Conservation (phyloP, 2,888 invertebrate genomes). For the Nowickia ferox region DNA sequence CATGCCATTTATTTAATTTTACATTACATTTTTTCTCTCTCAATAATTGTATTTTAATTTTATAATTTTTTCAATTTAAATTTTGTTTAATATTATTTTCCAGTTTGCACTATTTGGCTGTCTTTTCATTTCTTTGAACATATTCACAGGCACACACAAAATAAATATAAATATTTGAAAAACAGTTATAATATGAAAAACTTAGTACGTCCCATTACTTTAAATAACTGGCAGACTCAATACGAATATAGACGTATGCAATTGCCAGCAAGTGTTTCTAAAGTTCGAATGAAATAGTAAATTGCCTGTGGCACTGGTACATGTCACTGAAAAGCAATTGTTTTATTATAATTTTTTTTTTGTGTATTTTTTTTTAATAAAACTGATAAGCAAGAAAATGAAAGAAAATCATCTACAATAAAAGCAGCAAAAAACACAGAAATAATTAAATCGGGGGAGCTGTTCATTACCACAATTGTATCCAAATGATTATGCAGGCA, state of each 20-base stretch:
- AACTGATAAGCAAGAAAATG: conserved; percentile 30
- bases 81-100: neutral
- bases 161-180: neutral
- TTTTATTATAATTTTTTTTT: conserved; percentile 2
- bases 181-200: neutral
- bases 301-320: conserved; percentile 38
- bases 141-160: neutral
- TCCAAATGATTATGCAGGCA: conserved; percentile 35
- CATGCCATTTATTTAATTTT: neutral
- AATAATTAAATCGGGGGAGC: conserved; percentile 48
- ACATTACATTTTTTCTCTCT: neutral
- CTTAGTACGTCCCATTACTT: neutral
- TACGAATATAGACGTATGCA: too few relatives aligned
- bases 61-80: neutral
- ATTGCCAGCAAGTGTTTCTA: conserved; percentile 19
- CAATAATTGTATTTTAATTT: neutral
- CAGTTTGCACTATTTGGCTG: neutral
- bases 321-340: conserved; percentile 48
- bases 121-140: neutral
- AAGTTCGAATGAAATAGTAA: conserved; percentile 6
- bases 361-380: conserved; percentile 11
- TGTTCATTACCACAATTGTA: conserved; percentile 2
- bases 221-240: neutral
- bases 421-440: conserved; percentile 38
- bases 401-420: conserved; percentile 31